Evolutionary conservation across 2,888 invertebrate genomes (phyloP).

Genomic region (Allygus modestus): DNA sequence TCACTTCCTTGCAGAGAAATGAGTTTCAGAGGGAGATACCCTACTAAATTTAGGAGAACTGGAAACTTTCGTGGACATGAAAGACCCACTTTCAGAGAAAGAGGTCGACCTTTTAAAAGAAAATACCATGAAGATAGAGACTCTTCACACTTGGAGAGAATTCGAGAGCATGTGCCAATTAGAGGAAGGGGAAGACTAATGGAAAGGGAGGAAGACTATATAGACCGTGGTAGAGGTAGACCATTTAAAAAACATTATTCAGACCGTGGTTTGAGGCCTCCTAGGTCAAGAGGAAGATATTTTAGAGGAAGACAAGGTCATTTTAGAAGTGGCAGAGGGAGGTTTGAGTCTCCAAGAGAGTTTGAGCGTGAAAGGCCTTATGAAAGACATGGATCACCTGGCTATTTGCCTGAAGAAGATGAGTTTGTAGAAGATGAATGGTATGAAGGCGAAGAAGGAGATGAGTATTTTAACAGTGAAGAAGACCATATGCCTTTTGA

Average conservation of each 20-base stretch:
- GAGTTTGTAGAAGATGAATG: conserved; percentile 4
- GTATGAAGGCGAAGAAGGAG: neutral
- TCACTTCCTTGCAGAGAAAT: conserved; percentile 27
- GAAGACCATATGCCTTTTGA: conserved; percentile 7
- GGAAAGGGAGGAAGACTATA: neutral
- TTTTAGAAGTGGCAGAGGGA: neutral
- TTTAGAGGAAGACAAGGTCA: conserved; percentile 8
- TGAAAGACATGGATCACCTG: conserved; percentile 1
- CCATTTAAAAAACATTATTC: neutral
- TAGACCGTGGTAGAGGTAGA: neutral
- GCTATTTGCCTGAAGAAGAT: neutral
- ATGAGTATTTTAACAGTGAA: neutral
- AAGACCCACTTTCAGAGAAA: neutral
- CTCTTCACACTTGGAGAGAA: neutral
- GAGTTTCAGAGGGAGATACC: conserved; percentile 31
- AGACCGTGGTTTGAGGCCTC: neutral
- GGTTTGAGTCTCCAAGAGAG: neutral
- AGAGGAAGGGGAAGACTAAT: neutral
- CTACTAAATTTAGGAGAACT: conserved; percentile 9
- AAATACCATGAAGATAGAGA: neutral
- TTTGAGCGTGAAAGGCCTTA: neutral
- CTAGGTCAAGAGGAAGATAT: neutral
- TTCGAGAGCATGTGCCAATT: neutral
- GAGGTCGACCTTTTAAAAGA: conserved; percentile 34
- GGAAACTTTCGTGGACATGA: conserved; percentile 1